Evolutionary conservation across 2,888 invertebrate genomes (phyloP), one percentile per base, ranked within the genome.

Genomic region (Acanthosoma haemorrhoidale): DNA sequence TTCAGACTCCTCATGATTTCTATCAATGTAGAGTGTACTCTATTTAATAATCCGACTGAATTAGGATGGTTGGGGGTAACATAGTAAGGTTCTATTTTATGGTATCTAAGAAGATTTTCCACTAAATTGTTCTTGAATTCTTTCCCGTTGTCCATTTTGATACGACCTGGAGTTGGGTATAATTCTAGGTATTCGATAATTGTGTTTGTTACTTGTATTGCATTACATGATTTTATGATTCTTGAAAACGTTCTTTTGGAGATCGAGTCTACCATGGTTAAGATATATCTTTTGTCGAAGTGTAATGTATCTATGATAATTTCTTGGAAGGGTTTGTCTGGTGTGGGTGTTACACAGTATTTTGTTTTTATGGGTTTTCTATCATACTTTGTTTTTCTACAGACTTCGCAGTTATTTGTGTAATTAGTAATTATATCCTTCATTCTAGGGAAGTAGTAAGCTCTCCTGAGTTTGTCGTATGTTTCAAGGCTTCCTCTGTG

Each of bases 401-500:
- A n/a, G n/a, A n/a, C n/a, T n/a, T n/a, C n/a, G n/a, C n/a, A n/a
- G n/a, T n/a, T n/a, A n/a, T n/a, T n/a, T n/a, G n/a, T n/a, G n/a
- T n/a, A n/a, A n/a, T n/a, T n/a, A n/a, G n/a, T n/a, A n/a, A n/a
- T n/a, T n/a, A n/a, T n/a, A n/a, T n/a, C n/a, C n/a, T n/a, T n/a
- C n/a, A n/a, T n/a, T n/a, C n/a, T n/a, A n/a, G n/a, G n/a, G n/a
- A n/a, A n/a, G n/a, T n/a, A n/a, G n/a, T n/a, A n/a, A n/a, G n/a
- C n/a, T n/a, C n/a, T n/a, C n/a, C n/a, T n/a, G n/a, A n/a, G n/a
- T n/a, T n/a, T n/a, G n/a, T n/a, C 11, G 11, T 36, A 36, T 8
- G 11, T 11, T 69, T 69, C 69, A 5, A 38, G 34, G n/a, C 59
- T 69, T 9, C 69, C 69, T 8, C 61, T 18, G 31, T 66, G 70